Evolutionary conservation across 1,140 invertebrate genomes (phyloP).

Genomic region (Coptotermes formosanus): DNA sequence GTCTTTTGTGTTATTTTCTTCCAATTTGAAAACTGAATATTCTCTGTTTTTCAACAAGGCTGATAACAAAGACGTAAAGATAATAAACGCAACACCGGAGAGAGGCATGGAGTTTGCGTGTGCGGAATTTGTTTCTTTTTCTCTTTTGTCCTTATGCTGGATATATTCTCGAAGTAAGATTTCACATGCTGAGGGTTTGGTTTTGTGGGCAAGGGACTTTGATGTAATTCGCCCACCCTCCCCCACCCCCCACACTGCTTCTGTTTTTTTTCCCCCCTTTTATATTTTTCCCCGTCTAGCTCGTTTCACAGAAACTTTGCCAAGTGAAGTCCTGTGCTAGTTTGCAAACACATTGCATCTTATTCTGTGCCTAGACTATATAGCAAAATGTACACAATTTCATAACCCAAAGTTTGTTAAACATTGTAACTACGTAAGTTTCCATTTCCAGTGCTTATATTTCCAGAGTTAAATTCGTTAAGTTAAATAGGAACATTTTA

Average conservation of each 20-base stretch:
- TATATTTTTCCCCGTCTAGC: not conserved
- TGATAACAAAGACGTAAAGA: not conserved
- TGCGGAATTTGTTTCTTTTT: not conserved
- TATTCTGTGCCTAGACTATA: not conserved
- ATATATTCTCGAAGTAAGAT: not conserved
- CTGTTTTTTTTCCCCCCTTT: too few relatives aligned
- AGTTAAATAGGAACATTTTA: too few relatives aligned
- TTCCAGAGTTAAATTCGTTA: too few relatives aligned
- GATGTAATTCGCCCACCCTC: not conserved
- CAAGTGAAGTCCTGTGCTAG: not conserved
- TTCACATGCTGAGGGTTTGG: not conserved
- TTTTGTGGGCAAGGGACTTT: not conserved
- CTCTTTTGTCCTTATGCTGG: not conserved
- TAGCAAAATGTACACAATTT: not conserved
- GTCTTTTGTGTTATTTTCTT: not conserved
- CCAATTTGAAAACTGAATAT: not conserved
- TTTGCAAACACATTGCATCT: too few relatives aligned
- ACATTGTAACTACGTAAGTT: not conserved
- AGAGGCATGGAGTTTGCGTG: slow-evolving; percentile 10
- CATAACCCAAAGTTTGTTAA: not conserved
- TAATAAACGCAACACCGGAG: not conserved
- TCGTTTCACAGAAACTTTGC: not conserved
- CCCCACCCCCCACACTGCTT: not conserved
- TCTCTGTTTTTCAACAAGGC: not conserved
- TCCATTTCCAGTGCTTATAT: not conserved